Evolutionary conservation across 2,113 vertebrate species (phyloP).

Genomic region (Falco punctatus): DNA sequence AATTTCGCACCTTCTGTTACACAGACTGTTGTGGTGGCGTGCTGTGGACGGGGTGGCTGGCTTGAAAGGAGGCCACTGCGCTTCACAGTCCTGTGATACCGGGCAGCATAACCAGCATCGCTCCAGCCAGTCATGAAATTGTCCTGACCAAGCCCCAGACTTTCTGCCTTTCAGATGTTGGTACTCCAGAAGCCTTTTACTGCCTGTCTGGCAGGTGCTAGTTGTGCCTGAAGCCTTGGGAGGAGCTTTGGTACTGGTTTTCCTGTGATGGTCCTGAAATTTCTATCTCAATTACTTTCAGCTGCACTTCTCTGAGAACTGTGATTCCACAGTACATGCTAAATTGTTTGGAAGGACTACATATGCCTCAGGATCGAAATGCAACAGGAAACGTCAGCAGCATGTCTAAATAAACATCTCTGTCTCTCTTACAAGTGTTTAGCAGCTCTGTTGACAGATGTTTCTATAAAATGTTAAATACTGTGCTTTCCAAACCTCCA

Average conservation of each 20-base stretch:
- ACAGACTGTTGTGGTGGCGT: neutral
- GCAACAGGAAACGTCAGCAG: constrained; percentile 50
- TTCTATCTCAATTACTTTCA: constrained; percentile 43
- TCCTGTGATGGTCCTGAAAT: neutral
- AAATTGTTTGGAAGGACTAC: constrained; percentile 66
- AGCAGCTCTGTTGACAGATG: constrained; percentile 61
- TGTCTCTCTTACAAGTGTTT: constrained; percentile 39
- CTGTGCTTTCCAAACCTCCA: constrained; percentile 32
- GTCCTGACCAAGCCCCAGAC: neutral
- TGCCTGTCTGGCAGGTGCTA: neutral
- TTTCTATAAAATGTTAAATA: constrained; percentile 71
- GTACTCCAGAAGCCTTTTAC: neutral
- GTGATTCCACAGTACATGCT: constrained; percentile 25
- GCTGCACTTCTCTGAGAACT: neutral
- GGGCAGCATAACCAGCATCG: accelerated
- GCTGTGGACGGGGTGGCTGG: neutral
- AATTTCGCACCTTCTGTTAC: neutral
- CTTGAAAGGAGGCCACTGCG: neutral
- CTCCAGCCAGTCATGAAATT: accelerated
- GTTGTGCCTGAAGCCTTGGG: neutral
- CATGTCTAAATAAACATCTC: constrained; percentile 64
- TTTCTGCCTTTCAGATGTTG: neutral
- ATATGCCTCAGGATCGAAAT: constrained; percentile 65
- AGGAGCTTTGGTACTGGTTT: neutral
- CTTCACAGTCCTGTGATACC: accelerated